Evolutionary conservation across 2,888 invertebrate genomes (phyloP), one percentile per base, ranked within the genome.

Genomic region (Deilephila elpenor): DNA sequence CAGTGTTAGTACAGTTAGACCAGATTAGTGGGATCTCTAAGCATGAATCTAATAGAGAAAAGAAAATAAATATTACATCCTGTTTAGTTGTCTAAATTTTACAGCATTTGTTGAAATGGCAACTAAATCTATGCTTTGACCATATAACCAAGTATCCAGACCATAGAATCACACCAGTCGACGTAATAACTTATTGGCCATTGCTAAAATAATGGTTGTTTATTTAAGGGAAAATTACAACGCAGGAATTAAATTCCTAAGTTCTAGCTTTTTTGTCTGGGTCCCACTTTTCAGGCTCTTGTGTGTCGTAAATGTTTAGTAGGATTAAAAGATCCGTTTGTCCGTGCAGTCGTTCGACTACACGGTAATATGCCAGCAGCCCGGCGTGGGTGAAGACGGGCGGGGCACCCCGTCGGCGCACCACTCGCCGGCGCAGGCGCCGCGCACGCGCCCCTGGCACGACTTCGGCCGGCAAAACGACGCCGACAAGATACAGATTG

Each of bases 401-500:
- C 95, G 96, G 75, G 94, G 96, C 82, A 96, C 96, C 81, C 96
- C 96, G 76, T 95, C 96, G 74, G 95, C 96, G 79, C 96, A 96
- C 87, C 95, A 96, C 83, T 93, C 96, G 73, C 95, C 96, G 67
- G 90, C 95, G 83, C 91, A 95, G 86, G 93, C 96, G 79, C 96
- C 97, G 78, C 96, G 98, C 88, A 98, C 97, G 82, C 95, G 98
- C 85, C 98, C 98, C 81, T 98, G 98, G 98, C 98, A 98, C 93
- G 98, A 98, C 95, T 98, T 98, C 92, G 98, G 98, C 74, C 96
- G 98, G 79, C 98, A 98, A 89, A 98, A 98, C 88, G 98, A 98
- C 91, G 98, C 98, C 74, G 98, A 98, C 93, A 98, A 98, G 96
- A 98, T 99, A 89, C 98, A 99, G 95, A 99, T 99, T 95, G 98